Conservation (phyloP, 2,888 invertebrate species). For the Nomada hirtipes region DNA sequence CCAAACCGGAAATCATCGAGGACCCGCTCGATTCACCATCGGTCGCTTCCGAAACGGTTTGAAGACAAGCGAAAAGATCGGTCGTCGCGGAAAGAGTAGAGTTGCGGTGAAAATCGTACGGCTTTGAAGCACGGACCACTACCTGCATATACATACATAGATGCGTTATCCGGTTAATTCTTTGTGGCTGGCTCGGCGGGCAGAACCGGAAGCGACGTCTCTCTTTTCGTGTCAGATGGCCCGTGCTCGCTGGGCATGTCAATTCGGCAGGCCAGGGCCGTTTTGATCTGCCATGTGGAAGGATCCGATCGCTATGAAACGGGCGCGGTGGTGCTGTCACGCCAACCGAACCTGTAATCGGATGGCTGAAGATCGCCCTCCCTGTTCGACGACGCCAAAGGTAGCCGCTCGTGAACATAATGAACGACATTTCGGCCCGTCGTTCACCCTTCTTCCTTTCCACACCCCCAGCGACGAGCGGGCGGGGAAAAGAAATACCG, state of each 20-base stretch:
- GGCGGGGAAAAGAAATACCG: background rate
- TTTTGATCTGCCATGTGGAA: conserved; percentile 75
- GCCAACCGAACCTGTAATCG: conserved; percentile 58
- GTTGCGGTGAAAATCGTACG: conserved; percentile 14
- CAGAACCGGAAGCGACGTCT: conserved; percentile 70
- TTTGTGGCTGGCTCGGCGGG: conserved; percentile 68
- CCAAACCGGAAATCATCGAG: no score
- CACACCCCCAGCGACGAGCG: background rate
- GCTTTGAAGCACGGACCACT: conserved; percentile 61
- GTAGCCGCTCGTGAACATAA: conserved; percentile 55
- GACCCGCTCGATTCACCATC: no score
- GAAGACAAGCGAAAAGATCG: background rate
- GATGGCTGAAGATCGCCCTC: conserved; percentile 48
- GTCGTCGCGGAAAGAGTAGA: background rate
- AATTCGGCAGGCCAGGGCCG: conserved; percentile 60
- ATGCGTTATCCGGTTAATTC: conserved; percentile 73
- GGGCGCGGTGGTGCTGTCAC: conserved; percentile 24
- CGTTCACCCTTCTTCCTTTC: background rate
- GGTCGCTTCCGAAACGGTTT: background rate
- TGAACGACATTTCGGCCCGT: conserved; percentile 41
- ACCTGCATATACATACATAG: conserved; percentile 3
- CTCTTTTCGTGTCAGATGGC: conserved; percentile 71
- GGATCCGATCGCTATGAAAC: conserved; percentile 59
- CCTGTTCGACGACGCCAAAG: conserved; percentile 31
- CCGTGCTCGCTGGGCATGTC: conserved; percentile 62